Conservation (phyloP, 2,113 vertebrate species). For the Macroglossus sobrinus region DNA sequence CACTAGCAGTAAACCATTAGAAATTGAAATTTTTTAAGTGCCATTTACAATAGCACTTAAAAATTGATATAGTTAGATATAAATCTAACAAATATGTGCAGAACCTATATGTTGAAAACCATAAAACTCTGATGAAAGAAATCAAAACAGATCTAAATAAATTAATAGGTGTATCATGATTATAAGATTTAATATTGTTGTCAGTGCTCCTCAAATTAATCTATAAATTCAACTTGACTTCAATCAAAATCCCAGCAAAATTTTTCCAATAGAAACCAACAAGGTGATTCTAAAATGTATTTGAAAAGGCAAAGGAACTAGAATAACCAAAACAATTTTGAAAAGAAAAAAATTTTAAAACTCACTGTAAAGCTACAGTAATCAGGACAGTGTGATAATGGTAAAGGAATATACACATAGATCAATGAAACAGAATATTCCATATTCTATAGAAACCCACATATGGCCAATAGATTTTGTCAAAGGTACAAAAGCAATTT, state of each 20-base stretch:
- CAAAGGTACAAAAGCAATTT: not conserved
- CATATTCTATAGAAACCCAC: not conserved
- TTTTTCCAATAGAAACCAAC: not conserved
- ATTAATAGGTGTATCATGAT: not conserved
- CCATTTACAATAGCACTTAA: not conserved
- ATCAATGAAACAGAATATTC: not conserved
- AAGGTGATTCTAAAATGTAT: not conserved
- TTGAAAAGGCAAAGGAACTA: slow-evolving; percentile 5
- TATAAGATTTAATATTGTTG: not conserved
- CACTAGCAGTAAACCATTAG: not conserved
- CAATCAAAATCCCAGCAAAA: not conserved
- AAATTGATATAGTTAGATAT: not conserved
- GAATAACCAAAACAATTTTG: not conserved
- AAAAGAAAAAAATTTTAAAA: slow-evolving; percentile 43
- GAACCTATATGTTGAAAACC: not conserved
- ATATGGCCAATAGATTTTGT: not conserved
- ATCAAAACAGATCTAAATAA: not conserved
- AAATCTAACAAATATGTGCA: not conserved
- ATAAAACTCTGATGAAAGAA: not conserved
- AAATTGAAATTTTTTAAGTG: not conserved
- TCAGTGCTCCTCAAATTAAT: not conserved
- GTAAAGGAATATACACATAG: not conserved
- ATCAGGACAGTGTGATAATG: not conserved
- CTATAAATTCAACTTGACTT: not conserved
- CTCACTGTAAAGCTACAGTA: not conserved